phyloP scores from a whole-genome alignment of 2,113 vertebrate species.

The Setophaga kirtlandii region DNA sequence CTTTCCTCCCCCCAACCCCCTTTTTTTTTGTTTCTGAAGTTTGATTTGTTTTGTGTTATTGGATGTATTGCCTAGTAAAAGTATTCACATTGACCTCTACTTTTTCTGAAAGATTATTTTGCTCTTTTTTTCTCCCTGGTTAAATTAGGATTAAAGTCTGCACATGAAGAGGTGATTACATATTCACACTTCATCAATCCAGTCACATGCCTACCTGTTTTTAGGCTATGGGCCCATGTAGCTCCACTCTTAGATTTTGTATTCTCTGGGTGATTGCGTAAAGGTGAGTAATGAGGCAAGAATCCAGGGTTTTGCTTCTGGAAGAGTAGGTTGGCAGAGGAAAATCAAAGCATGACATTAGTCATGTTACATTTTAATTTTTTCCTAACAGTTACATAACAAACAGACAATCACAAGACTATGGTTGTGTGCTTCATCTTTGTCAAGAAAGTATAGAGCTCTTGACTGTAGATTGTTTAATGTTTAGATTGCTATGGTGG shows the following conservation, averaged over 20 bases:
- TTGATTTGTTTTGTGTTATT: not conserved
- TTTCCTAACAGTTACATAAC: not conserved
- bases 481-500: not conserved
- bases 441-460: not conserved
- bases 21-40: not conserved
- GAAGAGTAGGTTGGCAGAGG: not conserved
- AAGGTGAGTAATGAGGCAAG: not conserved
- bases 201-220: not conserved
- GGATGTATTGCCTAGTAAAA: not conserved
- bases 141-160: not conserved
- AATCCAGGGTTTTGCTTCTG: not conserved
- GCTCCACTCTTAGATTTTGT: not conserved
- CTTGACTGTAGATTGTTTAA: not conserved
- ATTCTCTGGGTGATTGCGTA: not conserved
- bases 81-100: not conserved
- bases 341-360: not conserved
- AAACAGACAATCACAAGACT: not conserved
- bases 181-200: not conserved
- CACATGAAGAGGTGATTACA: not conserved
- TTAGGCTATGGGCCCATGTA: not conserved
- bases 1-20: rapidly evolving
- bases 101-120: not conserved
- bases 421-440: not conserved
- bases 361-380: not conserved
- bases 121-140: not conserved